Percentiles rank a stretch among this genome's conserved stretches.
These are phyloP conservation scores for Zalophus californianus DNA, from an alignment of 2,797 vertebrate species.

Conservation along the genomic window DNA sequence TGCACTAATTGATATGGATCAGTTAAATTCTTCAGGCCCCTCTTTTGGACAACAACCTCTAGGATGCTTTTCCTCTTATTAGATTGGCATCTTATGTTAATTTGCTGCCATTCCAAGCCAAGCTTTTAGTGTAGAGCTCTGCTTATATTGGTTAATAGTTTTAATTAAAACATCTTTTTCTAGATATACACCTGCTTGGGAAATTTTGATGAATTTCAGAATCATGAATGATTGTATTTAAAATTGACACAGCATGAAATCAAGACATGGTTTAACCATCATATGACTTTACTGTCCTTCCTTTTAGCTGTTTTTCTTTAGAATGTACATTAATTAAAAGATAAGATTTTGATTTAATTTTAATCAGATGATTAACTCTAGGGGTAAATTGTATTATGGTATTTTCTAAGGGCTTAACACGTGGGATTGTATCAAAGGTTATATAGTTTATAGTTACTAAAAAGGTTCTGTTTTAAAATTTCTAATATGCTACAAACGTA, in stretches of 20 bases:
- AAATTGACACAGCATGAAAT: conserved; percentile 13
- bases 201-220: conserved; percentile 49
- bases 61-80: not conserved
- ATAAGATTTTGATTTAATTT: conserved; percentile 60
- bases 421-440: not conserved
- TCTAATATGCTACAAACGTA: not conserved
- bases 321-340: not conserved
- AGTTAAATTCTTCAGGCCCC: not conserved
- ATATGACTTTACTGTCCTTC: not conserved
- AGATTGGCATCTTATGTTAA: not conserved
- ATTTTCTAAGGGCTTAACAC: conserved; percentile 43
- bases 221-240: conserved; percentile 35
- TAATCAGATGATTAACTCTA: conserved; percentile 33
- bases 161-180: conserved; percentile 7
- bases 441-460: not conserved
- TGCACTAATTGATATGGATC: not conserved
- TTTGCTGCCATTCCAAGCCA: not conserved
- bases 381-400: not conserved
- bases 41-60: not conserved
- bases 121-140: not conserved
- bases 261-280: not conserved
- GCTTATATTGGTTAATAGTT: not conserved
- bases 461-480: conserved; percentile 6
- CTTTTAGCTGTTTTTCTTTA: not conserved
- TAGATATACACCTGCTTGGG: not conserved